Conservation (phyloP, 1,140 invertebrate species). For the Neomicropteryx cornuta region DNA sequence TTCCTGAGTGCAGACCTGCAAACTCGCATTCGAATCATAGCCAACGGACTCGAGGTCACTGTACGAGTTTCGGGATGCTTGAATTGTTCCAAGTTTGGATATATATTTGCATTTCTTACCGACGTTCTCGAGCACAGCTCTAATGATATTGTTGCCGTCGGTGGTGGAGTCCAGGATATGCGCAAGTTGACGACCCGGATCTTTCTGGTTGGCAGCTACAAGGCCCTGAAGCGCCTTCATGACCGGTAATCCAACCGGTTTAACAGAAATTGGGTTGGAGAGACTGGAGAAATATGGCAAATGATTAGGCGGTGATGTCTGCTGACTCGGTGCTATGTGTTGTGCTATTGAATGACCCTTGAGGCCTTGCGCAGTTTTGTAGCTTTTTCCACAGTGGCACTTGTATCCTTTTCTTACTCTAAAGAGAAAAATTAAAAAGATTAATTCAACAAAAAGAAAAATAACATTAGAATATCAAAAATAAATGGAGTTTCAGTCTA, state of each 20-base stretch:
- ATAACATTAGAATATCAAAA: constrained; percentile 2
- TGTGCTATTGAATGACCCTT: constrained; percentile 54
- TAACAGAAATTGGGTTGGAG: too few relatives aligned
- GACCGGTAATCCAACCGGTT: constrained; percentile 11
- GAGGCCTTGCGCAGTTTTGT: constrained; percentile 64
- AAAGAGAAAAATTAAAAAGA: too few relatives aligned
- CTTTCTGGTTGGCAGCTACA: constrained; percentile 3
- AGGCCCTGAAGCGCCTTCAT: constrained; percentile 12
- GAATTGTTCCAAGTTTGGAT: too few relatives aligned
- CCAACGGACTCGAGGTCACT: too few relatives aligned
- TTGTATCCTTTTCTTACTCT: constrained; percentile 67
- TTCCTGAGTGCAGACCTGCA: too few relatives aligned
- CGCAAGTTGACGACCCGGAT: constrained; percentile 2
- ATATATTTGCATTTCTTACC: too few relatives aligned
- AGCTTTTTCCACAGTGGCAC: constrained; percentile 75
- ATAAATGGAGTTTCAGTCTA: neutral
- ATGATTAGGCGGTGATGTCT: constrained; percentile 2
- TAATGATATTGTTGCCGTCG: constrained; percentile 28
- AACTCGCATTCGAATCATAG: too few relatives aligned
- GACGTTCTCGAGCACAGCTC: constrained; percentile 14
- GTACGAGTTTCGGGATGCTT: too few relatives aligned
- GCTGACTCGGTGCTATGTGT: constrained; percentile 32
- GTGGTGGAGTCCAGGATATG: constrained; percentile 10
- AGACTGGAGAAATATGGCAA: too few relatives aligned
- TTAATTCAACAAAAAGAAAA: constrained; percentile 1